Evolutionary conservation across 23 tunicate genomes (phyloP), one percentile per base, ranked within the genome.

Genomic region (Ciona savignyi): DNA sequence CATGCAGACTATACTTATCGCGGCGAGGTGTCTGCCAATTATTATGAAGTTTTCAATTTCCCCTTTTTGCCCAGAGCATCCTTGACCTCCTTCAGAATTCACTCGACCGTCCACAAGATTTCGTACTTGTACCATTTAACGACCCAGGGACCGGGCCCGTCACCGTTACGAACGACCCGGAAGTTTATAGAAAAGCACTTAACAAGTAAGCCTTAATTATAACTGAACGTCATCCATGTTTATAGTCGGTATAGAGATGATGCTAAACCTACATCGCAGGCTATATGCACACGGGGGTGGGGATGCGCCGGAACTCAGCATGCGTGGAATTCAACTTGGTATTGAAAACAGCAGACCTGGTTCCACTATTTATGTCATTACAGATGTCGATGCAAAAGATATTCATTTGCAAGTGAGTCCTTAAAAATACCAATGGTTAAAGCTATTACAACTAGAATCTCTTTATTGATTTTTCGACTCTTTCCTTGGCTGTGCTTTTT

Each of bases 91-190:
- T 83, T 30, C 80, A 83, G 60, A 60, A 75, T 32, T 70, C 96
- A 3, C 61, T 83, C 23, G 96, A 89, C 51, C 79, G 80, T 9
- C 96, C 96, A 19, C 82, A 89, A 67, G 96, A 89, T 30, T 89
- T 73, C 62, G 96, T 89, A 3, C 81, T 89, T 3, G 88, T 83
- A 25, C 96, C 96, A 6, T 89, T 89, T 60, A 89, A 89, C 70
- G 96, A 89, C 63, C 96, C 96, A 4, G 61, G 24, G 0, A 84
- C 83, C 20, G 96, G 88, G 0, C 85, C 85, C 6, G 77, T 89
- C 0, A 89, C 96, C 23, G 85, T 74, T 35, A 89, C 96, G 6
- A 83, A 34, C 15, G 75, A 80, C 63, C 74, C 84, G 0, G 30
- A 67, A 0, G 74, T 30, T 24, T 89, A 75, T 64, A 87, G 83